A percentile compares a stretch with the other conserved stretches of the same genome.
These are phyloP conservation scores for Conops quadrifasciatus DNA, from an alignment of 2,888 invertebrate species.

Conservation along the genomic window DNA sequence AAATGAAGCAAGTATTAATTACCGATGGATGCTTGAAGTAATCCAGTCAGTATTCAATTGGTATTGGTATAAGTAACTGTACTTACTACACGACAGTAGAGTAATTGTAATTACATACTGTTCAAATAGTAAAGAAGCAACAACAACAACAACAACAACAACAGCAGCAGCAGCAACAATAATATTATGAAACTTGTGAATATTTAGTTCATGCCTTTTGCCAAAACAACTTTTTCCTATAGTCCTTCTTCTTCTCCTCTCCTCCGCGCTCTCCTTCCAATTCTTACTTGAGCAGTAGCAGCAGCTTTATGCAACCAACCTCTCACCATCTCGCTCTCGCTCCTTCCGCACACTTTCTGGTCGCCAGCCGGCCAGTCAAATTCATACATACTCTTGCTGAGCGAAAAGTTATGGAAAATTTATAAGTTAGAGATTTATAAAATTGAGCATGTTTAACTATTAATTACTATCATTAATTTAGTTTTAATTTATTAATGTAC, in stretches of 20 bases:
- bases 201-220: no score
- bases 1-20: conserved; percentile 6
- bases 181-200: no score
- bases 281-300: not conserved
- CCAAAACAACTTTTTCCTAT: no score
- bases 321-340: not conserved
- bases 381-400: not conserved
- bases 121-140: not conserved
- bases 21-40: not conserved
- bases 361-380: not conserved
- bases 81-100: not conserved
- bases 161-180: not conserved
- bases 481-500: conserved; percentile 30
- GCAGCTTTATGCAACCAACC: not conserved
- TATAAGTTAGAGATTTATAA: conserved; percentile 30
- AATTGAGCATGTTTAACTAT: conserved; percentile 1
- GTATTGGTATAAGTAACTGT: not conserved
- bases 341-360: not conserved
- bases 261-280: not conserved
- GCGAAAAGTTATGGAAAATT: conserved; percentile 10
- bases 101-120: not conserved
- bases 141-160: conserved; percentile 5
- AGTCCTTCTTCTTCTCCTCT: no score
- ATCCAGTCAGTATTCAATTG: conserved; percentile 1
- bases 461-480: conserved; percentile 31